phyloP scores from a whole-genome alignment of 1,140 invertebrate genomes.

The Ericerus pela region DNA sequence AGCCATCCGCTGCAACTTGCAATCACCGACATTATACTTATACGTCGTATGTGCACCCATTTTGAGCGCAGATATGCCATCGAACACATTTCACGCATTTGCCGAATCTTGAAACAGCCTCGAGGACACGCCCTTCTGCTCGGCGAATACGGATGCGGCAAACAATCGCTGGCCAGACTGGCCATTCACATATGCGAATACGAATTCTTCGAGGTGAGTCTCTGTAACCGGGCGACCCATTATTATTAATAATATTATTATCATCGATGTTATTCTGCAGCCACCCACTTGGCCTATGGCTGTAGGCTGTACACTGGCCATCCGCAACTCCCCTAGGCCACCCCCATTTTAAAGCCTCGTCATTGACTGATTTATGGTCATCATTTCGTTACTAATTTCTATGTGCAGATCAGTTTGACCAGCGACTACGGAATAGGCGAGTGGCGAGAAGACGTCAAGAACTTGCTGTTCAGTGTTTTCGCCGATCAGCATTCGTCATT shows the following conservation, averaged over 20 bases:
- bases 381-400: too few species aligned
- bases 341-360: too few species aligned
- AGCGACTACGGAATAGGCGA: constrained; percentile 66
- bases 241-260: too few species aligned
- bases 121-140: constrained; percentile 69
- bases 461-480: constrained; percentile 58
- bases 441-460: constrained; percentile 83
- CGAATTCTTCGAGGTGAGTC: constrained; percentile 53
- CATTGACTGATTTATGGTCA: too few species aligned
- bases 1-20: too few species aligned
- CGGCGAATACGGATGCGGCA: constrained; percentile 81
- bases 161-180: constrained; percentile 75
- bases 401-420: constrained; percentile 83
- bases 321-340: too few species aligned
- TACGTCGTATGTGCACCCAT: constrained; percentile 5
- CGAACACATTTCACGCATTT: constrained; percentile 83
- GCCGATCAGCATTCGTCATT: constrained; percentile 78
- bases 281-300: too few species aligned
- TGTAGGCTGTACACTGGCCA: too few species aligned
- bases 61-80: constrained; percentile 62
- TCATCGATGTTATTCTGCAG: too few species aligned
- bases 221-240: background rate
- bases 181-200: constrained; percentile 88
- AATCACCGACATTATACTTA: too few species aligned
- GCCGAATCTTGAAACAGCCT: constrained; percentile 80